Evolutionary conservation across 2,113 vertebrate species (phyloP), one percentile per base, ranked within the genome.

Genomic region (Macquaria australasica): DNA sequence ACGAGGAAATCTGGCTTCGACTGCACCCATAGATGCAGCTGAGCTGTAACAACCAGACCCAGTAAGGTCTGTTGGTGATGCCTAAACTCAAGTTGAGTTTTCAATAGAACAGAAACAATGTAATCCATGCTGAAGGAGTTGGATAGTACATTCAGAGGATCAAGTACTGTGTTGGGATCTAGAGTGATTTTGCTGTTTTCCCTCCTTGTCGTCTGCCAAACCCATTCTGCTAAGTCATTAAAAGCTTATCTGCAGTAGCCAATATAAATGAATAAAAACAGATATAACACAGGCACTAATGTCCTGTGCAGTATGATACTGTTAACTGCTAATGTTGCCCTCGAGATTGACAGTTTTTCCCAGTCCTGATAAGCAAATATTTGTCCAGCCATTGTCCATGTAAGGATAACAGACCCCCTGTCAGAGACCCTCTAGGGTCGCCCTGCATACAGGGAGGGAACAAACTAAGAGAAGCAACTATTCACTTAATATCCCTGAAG

Each of bases 311-410:
- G 79, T 51, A 48, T 80, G 84, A 89, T 39, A 62, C 75, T 73
- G 59, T 85, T 84, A 83, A 88, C 53, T 75, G 84, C 73, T 81
- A 88, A 87, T 88, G 85, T 72, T 77, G 69, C 71, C 87, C 82
- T 18, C 12, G 66, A 82, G 87, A 90, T 80, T 81, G 73, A 86
- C 64, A 85, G 83, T 77, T 73, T 79, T 79, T 77, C 87, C 82
- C 45, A 83, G 67, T 76, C 70, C 80, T 75, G 85, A 93, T 93
- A 94, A 94, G 91, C 81, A 94, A 92, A 91, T 92, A 93, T 91
- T 90, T 89, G 73, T 80, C 86, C 73, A 73, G 77, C 81, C 64
- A 81, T 64, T 83, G 69, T 82, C 76, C 71, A 59, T 77, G 67
- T 89, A 91, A 82, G 91, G 87, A 71, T 45, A 93, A 91, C 81